A percentile compares a stretch with the other conserved stretches of the same genome.
Evolutionary conservation across 2,888 invertebrate genomes (phyloP).

Genomic region (Parnassius apollo): DNA sequence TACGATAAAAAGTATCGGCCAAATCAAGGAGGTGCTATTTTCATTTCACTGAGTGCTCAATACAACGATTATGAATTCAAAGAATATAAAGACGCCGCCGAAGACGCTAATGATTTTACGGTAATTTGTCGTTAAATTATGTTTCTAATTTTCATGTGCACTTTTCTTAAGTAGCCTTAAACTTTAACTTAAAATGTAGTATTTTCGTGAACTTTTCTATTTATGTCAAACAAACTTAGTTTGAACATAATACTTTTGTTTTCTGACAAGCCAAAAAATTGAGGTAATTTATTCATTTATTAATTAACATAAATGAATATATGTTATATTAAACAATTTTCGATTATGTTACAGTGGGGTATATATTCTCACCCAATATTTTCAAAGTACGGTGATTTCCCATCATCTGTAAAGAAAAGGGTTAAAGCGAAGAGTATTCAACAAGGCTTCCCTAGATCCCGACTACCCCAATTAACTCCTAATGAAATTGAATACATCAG

Average conservation of each 20-base stretch:
- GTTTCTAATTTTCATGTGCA: neutral
- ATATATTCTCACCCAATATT: conserved; percentile 83
- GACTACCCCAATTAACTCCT: conserved; percentile 71
- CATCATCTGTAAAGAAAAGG: conserved; percentile 78
- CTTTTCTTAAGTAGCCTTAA: too few relatives aligned
- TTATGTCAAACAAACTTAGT: too few relatives aligned
- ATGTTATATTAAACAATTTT: conserved; percentile 32
- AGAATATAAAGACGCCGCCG: conserved; percentile 55
- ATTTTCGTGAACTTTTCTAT: too few relatives aligned
- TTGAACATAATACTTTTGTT: too few relatives aligned
- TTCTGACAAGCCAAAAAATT: too few relatives aligned
- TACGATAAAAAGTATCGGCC: conserved; percentile 50
- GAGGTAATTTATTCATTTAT: too few relatives aligned
- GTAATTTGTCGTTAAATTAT: conserved; percentile 39
- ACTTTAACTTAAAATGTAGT: too few relatives aligned
- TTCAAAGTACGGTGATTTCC: conserved; percentile 82
- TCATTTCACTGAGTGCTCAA: conserved; percentile 30
- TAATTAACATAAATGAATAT: too few relatives aligned
- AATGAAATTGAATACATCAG: conserved; percentile 50
- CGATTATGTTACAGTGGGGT: conserved; percentile 53
- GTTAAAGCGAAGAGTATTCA: conserved; percentile 77
- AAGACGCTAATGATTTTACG: conserved; percentile 66
- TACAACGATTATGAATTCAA: conserved; percentile 34
- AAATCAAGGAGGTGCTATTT: conserved; percentile 38
- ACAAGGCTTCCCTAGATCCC: conserved; percentile 78